Conservation (phyloP, 2,113 vertebrate genomes). For the Oncorhynchus clarkii region DNA sequence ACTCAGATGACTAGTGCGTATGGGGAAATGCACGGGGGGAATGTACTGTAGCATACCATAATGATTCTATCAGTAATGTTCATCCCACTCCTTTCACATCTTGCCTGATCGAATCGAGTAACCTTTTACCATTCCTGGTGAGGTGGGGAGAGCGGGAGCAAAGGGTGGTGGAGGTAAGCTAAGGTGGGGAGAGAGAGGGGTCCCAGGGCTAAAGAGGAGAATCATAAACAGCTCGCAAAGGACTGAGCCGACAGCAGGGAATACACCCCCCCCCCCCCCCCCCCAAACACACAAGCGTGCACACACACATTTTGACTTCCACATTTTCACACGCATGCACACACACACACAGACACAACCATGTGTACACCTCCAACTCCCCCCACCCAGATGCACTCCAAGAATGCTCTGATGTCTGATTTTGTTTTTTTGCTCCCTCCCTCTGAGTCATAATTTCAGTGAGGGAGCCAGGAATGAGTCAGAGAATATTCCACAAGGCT, state of each 20-base stretch:
- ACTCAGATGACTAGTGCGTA: background rate
- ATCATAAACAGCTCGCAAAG: background rate
- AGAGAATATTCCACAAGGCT: conserved; percentile 76
- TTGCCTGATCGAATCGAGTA: background rate
- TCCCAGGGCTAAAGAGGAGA: background rate
- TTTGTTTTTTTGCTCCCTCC: background rate
- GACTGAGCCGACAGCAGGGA: background rate
- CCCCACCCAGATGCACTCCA: too few species aligned
- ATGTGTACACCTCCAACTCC: too few species aligned
- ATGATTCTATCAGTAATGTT: background rate
- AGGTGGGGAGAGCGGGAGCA: background rate
- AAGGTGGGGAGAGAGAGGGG: background rate
- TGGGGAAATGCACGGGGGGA: background rate
- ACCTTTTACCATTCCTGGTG: background rate
- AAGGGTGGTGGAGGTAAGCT: background rate
- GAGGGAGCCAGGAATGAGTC: conserved; percentile 82
- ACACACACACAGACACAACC: too few species aligned
- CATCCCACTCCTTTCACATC: background rate
- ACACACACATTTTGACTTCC: too few species aligned
- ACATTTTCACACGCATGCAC: too few species aligned
- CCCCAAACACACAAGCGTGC: too few species aligned
- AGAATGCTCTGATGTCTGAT: background rate
- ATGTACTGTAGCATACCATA: background rate
- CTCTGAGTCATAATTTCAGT: conserved; percentile 84
- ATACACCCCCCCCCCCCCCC: background rate